phyloP scores from a whole-genome alignment of 30 jellyfish, hydroid and myxozoan species.

The Nemopilema nomurai region DNA sequence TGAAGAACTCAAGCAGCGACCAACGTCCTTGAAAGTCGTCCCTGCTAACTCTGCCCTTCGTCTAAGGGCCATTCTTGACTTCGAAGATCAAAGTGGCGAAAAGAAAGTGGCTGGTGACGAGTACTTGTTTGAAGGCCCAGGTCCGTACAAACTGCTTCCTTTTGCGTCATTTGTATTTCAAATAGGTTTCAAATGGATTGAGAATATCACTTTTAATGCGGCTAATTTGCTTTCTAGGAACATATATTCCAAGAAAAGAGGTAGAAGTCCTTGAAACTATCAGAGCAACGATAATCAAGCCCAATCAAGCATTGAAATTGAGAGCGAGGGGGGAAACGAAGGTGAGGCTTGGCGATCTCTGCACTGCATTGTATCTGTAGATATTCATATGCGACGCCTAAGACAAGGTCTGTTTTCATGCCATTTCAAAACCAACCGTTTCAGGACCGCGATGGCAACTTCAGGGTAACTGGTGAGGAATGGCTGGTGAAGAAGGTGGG shows the following conservation, averaged over 20 bases:
- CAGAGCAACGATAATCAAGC: conserved; percentile 89
- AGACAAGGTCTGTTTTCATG: too few relatives aligned
- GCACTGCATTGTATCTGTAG: too few relatives aligned
- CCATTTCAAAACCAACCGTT: too few relatives aligned
- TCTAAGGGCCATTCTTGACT: conserved; percentile 85
- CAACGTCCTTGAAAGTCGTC: conserved; percentile 76
- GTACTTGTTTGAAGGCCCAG: conserved; percentile 98
- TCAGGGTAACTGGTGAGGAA: conserved; percentile 98
- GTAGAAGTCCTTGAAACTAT: conserved; percentile 89
- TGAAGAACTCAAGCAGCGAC: conserved; percentile 88
- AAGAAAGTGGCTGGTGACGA: conserved; percentile 96
- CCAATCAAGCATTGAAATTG: conserved; percentile 94
- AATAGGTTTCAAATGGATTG: too few relatives aligned
- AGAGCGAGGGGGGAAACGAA: conserved; percentile 92
- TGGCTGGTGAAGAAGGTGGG: conserved; percentile 96
- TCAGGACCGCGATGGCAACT: conserved; percentile 93
- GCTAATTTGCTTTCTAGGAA: conserved; percentile 69
- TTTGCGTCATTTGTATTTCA: not conserved
- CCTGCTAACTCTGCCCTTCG: conserved; percentile 97
- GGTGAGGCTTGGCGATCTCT: conserved; percentile 43
- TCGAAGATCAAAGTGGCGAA: conserved; percentile 76
- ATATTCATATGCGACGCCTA: too few relatives aligned
- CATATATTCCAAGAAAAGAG: conserved; percentile 97
- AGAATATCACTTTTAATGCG: too few relatives aligned
- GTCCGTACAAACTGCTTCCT: conserved; percentile 11